These are phyloP conservation scores for Pseudeuparius sepicola DNA, from an alignment of 2,888 invertebrate genomes.

Conservation along the genomic window DNA sequence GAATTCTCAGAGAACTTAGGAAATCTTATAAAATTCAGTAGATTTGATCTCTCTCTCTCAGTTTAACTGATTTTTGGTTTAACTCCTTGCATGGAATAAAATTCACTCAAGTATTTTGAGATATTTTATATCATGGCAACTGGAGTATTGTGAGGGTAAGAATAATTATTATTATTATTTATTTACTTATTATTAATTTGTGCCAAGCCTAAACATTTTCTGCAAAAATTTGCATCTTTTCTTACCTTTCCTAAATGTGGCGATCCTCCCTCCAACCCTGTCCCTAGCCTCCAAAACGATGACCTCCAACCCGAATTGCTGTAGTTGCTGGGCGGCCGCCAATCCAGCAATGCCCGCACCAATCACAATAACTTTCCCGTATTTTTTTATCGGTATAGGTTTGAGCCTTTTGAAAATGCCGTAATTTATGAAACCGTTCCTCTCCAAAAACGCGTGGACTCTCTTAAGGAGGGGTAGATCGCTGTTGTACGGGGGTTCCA, in stretches of 20 bases:
- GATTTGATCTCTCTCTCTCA: no score
- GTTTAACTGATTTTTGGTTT: no score
- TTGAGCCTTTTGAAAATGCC: slow-evolving; percentile 87
- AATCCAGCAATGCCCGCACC: slow-evolving; percentile 80
- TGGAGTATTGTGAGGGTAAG: no score
- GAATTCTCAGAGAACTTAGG: no score
- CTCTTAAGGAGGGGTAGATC: slow-evolving; percentile 76
- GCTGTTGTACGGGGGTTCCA: slow-evolving; percentile 88
- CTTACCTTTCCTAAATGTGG: slow-evolving; percentile 89
- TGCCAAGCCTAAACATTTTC: no score
- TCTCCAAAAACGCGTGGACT: slow-evolving; percentile 82
- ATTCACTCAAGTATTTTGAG: no score
- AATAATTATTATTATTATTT: no score
- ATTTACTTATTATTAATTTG: no score
- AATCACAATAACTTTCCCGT: slow-evolving; percentile 55
- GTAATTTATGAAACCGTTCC: slow-evolving; percentile 96
- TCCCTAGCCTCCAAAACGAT: slow-evolving; percentile 80
- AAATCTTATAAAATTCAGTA: no score
- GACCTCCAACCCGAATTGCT: slow-evolving; percentile 94
- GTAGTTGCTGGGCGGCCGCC: slow-evolving; percentile 88
- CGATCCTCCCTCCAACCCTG: slow-evolving; percentile 92
- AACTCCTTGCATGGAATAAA: no score
- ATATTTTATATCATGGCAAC: no score
- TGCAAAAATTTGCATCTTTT: no score
- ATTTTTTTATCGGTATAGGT: slow-evolving; percentile 54